Base-by-base conservation (phyloP, 2,888 invertebrate genomes). In the Ophion slaviceki region DNA sequence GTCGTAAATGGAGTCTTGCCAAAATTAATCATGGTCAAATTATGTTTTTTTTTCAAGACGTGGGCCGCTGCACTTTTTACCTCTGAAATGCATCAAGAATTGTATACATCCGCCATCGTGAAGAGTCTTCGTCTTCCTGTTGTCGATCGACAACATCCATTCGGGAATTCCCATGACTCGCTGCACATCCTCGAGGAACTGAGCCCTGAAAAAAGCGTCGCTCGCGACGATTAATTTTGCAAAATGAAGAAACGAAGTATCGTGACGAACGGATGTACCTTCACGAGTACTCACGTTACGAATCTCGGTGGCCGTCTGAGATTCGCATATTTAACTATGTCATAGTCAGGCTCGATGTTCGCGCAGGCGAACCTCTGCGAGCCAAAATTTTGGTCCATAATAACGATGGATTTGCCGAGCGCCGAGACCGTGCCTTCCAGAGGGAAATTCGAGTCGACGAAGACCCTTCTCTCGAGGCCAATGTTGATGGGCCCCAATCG, bases 111-210 rank as follows among this genome's bases (percentile, higher is more conserved):
- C 95, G 81, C 97, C 97, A 87, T 96, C 95, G 92, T 98, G 97
- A 76, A 98, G 94, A 45, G 95, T 94, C 91, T 96, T 96, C 0
- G 98, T 98, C 92, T 96, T 96, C 7, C 98, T 95, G 59, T 96
- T 96, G 94, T 98, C 98, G 79, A 98, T 96, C 24, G 97, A 96
- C 88, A 98, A 92, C 96, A 98, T 97, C 98, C 98, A 98, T 92
- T 97, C 97, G 0, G 98, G 98, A 80, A 97, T 96, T 45, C 98
- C 98, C 96, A 98, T 95, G 45, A 98, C 96, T 77, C 95, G 95
- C 57, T 98, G 95, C 10, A 98, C 95, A 88, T 98, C 98, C 82
- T 96, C 96, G 88, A 98, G 95, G 94, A 98, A 98, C 94, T 97
- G 97, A 0, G 97, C 96, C 1, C 98, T 98, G 91, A 77, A 94